Conservation (phyloP, 2,888 invertebrate genomes). For the Lithophane semibrunnea region DNA sequence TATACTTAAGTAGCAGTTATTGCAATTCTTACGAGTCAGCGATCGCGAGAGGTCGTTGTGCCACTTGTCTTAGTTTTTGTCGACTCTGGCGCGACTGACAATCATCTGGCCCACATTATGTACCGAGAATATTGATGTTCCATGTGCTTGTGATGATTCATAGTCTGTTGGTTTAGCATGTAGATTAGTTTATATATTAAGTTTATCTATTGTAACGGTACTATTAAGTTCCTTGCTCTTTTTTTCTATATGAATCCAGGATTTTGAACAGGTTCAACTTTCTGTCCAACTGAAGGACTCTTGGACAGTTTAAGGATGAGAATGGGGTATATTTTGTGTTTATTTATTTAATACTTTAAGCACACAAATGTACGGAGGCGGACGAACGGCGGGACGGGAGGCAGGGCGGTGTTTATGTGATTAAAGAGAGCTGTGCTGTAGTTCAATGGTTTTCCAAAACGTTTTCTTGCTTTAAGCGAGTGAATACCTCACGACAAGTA, state of each 20-base stretch:
- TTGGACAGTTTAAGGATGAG: neutral
- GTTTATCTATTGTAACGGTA: neutral
- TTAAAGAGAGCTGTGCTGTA: neutral
- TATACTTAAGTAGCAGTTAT: constrained; percentile 26
- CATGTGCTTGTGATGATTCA: constrained; percentile 42
- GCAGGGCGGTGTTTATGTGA: neutral
- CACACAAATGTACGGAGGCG: too few species aligned
- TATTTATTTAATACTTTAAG: too few species aligned
- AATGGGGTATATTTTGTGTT: neutral
- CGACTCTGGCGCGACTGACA: constrained; percentile 26
- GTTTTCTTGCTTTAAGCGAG: neutral
- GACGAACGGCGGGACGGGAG: too few species aligned
- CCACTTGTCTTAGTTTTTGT: constrained; percentile 51
- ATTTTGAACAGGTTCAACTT: neutral
- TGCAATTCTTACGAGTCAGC: constrained; percentile 23
- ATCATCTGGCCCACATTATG: constrained; percentile 42
- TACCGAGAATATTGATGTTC: constrained; percentile 42
- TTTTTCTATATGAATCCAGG: neutral
- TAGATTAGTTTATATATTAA: neutral
- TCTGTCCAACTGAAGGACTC: neutral
- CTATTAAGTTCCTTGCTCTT: neutral
- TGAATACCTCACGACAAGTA: too few species aligned
- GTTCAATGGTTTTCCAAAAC: neutral
- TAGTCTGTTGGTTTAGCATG: neutral
- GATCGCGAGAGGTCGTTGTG: constrained; percentile 51